Evolutionary conservation across 2,888 invertebrate genomes (phyloP).

Genomic region (Linyphia triangularis): DNA sequence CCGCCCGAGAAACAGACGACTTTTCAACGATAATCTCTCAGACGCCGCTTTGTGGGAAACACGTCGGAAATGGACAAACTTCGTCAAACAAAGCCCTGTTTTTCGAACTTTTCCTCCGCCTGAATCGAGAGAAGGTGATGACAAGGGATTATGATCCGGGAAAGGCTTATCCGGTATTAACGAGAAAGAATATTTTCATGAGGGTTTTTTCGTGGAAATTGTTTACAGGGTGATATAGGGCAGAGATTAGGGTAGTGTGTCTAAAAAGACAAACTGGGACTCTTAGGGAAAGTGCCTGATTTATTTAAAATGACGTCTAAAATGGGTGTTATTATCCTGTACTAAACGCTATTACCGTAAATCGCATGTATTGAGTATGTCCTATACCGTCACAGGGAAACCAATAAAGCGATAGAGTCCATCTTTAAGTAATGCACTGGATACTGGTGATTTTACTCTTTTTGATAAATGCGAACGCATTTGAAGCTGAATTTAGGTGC

Average conservation of each 20-base stretch:
- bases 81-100: slow-evolving; percentile 53
- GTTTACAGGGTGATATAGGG: slow-evolving; percentile 39
- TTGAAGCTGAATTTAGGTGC: too few species aligned
- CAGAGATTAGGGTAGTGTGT: slow-evolving; percentile 21
- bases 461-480: too few species aligned
- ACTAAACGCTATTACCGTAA: slow-evolving; percentile 49
- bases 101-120: slow-evolving; percentile 4
- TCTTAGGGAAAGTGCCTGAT: slow-evolving; percentile 8
- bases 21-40: slow-evolving; percentile 41
- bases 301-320: slow-evolving; percentile 40
- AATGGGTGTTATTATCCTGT: slow-evolving; percentile 35
- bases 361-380: slow-evolving; percentile 11
- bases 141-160: slow-evolving; percentile 52
- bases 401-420: too few species aligned
- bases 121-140: slow-evolving; percentile 23
- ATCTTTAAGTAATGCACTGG: too few species aligned
- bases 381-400: neutral
- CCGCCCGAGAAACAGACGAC: neutral
- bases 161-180: slow-evolving; percentile 48
- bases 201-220: slow-evolving; percentile 34
- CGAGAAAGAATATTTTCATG: slow-evolving; percentile 54
- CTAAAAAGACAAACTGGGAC: slow-evolving; percentile 11
- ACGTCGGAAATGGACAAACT: slow-evolving; percentile 58
- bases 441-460: too few species aligned
- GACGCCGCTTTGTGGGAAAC: neutral